These are phyloP conservation scores for Oncorhynchus nerka DNA, from an alignment of 2,113 vertebrate species.

Conservation along the genomic window DNA sequence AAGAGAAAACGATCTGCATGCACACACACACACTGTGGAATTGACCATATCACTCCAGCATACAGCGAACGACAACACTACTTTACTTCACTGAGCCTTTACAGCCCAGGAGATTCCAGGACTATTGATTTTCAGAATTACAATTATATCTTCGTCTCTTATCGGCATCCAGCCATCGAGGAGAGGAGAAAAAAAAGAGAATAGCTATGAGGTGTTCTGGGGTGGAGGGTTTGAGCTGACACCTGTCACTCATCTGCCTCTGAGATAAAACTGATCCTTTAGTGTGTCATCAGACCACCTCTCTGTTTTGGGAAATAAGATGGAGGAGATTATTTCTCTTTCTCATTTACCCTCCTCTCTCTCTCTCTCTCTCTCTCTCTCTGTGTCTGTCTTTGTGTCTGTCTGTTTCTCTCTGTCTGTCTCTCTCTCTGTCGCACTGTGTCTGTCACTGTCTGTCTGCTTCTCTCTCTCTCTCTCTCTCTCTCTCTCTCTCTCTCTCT, in stretches of 20 bases:
- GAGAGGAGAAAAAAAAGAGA: conserved; percentile 23
- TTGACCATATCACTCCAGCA: conserved; percentile 40
- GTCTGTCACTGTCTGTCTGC: too few species aligned
- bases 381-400: conserved; percentile 15
- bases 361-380: conserved; percentile 16
- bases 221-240: conserved; percentile 22
- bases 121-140: conserved; percentile 62
- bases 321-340: conserved; percentile 30
- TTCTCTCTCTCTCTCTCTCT: too few species aligned
- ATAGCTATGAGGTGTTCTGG: conserved; percentile 5
- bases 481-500: too few species aligned
- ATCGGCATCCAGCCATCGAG: conserved; percentile 16
- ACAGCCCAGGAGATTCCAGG: conserved; percentile 43
- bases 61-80: conserved; percentile 49
- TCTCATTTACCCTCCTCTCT: conserved; percentile 29
- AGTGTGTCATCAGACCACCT: conserved; percentile 14
- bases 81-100: conserved; percentile 41
- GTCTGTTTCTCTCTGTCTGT: background rate
- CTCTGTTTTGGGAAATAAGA: background rate
- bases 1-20: background rate
- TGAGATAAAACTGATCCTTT: conserved; percentile 34
- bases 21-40: conserved; percentile 2
- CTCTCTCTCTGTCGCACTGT: background rate
- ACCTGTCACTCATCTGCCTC: conserved; percentile 56
- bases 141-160: conserved; percentile 32